Base-by-base conservation (phyloP, 2,888 invertebrate genomes). In the Deilephila elpenor region DNA sequence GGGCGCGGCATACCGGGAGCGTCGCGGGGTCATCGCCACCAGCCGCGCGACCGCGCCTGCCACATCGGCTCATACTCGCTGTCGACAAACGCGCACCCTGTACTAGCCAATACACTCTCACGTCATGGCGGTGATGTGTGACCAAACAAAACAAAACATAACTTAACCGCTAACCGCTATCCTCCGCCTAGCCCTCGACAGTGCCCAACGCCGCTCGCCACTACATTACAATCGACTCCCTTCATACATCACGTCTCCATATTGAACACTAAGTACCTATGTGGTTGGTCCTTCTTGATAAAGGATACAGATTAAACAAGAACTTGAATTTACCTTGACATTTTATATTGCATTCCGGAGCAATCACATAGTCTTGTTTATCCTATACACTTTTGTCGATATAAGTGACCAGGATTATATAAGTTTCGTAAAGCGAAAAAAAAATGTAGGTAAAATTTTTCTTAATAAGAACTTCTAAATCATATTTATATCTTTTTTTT, bases 61-160 rank as follows among this genome's bases (percentile, higher is more conserved):
- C 73, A 77, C 90, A 90, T 88, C 89, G 91, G 91, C 91, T 86
- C 92, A 88, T 90, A 90, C 88, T 88, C 90, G 87, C 93, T 93
- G 93, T 87, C 86, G 82, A 91, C 86, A 91, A 85, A 88, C 84
- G 56, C 74, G 80, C 79, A 82, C 80, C 60, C 62, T 37, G 44
- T 73, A 74, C 70, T 75, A 20, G 34, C 51, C 44, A 34, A 62
- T 37, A 62, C 72, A 51, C 56, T 4, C 56, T 56, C 32, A 71
- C 71, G 25, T 61, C 73, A 79, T 80, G 81, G 78, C 78, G 79
- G 74, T 81, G 81, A 77, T 77, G 77, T 80, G 80, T 29, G 78
- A 80, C 67, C 44, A 51, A 67, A 67, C 44, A 44, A 51, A 67
- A 44, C 76, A 79, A 78, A 77, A 79, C 73, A 71, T 6, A 78